Conservation (phyloP, 2,113 vertebrate genomes). For the Ctenodactylus gundi region DNA sequence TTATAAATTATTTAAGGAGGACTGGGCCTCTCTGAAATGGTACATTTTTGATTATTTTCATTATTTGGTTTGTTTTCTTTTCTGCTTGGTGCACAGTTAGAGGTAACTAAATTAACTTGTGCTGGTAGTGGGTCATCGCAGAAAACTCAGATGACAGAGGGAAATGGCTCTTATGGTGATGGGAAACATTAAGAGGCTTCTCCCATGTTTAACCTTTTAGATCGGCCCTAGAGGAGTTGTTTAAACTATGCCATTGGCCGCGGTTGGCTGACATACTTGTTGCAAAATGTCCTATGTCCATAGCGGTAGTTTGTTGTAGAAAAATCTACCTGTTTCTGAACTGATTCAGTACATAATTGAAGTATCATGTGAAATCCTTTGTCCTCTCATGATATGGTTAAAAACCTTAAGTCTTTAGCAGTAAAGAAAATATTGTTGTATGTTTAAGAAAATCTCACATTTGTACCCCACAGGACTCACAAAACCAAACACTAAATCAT, state of each 20-base stretch:
- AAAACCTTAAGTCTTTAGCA: not conserved
- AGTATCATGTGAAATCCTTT: slow-evolving; percentile 54
- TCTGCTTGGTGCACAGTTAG: slow-evolving; percentile 68
- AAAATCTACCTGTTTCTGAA: slow-evolving; percentile 51
- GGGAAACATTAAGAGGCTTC: slow-evolving; percentile 71
- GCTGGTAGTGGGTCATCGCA: slow-evolving; percentile 52
- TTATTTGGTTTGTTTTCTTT: slow-evolving; percentile 77
- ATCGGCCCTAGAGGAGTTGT: slow-evolving; percentile 70
- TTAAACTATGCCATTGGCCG: slow-evolving; percentile 55
- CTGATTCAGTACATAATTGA: slow-evolving; percentile 46
- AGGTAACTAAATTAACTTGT: slow-evolving; percentile 55
- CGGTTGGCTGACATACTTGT: slow-evolving; percentile 39
- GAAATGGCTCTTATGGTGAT: slow-evolving; percentile 76
- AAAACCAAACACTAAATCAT: not conserved
- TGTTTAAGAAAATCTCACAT: slow-evolving; percentile 38
- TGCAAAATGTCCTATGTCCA: slow-evolving; percentile 50
- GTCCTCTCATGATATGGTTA: not conserved
- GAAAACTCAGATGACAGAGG: slow-evolving; percentile 71
- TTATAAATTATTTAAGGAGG: slow-evolving; percentile 57
- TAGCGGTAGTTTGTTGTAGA: slow-evolving; percentile 59
- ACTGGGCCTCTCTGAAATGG: slow-evolving; percentile 26
- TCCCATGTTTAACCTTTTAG: slow-evolving; percentile 74
- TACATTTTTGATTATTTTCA: slow-evolving; percentile 61
- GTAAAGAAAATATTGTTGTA: slow-evolving; percentile 20
- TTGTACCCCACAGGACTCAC: not conserved